Conservation (phyloP, 2,113 vertebrate species). For the Elachura formosa region DNA sequence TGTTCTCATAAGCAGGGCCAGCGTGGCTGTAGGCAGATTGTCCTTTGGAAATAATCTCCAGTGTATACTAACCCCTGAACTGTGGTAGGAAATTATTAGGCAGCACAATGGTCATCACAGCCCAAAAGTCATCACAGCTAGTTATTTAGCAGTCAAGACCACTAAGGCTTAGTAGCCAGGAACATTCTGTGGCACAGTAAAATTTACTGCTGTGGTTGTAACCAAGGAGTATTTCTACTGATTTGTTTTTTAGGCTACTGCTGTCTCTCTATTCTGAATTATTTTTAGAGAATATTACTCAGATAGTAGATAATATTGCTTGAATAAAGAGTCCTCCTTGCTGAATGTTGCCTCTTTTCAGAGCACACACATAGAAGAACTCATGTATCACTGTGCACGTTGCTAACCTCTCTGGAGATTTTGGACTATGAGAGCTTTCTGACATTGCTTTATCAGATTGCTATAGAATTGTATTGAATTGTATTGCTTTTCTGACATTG, state of each 20-base stretch:
- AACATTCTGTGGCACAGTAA: background rate
- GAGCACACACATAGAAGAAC: background rate
- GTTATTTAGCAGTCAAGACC: background rate
- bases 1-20: background rate
- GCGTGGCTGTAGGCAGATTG: background rate
- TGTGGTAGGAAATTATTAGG: background rate
- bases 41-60: background rate
- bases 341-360: background rate
- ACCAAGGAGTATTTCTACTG: background rate
- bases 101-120: background rate
- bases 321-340: background rate
- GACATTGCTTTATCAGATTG: background rate
- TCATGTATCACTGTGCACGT: background rate
- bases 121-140: background rate
- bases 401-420: background rate
- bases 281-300: background rate
- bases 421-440: background rate
- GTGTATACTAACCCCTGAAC: background rate
- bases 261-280: background rate
- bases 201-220: background rate
- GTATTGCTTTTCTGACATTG: too few species aligned
- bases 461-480: background rate
- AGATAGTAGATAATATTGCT: background rate
- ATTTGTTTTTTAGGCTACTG: background rate
- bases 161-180: background rate